A percentile compares a stretch with the other conserved stretches of the same genome.
Evolutionary conservation across 2,113 vertebrate species (phyloP).

Genomic region (Struthio camelus): DNA sequence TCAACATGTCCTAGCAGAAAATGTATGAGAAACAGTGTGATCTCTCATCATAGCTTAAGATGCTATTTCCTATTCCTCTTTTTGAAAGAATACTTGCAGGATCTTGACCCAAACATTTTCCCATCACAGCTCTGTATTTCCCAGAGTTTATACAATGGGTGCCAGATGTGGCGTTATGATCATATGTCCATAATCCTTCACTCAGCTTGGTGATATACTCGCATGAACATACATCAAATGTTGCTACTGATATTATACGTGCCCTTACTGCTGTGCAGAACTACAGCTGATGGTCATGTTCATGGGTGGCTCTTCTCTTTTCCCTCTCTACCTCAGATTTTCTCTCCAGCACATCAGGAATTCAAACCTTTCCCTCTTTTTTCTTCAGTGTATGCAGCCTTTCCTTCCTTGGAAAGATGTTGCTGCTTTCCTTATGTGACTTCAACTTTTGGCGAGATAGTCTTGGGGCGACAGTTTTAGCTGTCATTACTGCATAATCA

Average conservation of each 20-base stretch:
- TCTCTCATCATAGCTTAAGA: background rate
- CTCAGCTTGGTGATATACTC: background rate
- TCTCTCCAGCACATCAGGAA: background rate
- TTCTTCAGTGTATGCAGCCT: background rate
- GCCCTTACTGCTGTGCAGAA: rapidly evolving
- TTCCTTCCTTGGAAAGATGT: background rate
- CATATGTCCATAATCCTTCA: background rate
- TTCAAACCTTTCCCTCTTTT: background rate
- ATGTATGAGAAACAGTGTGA: background rate
- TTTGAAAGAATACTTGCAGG: background rate
- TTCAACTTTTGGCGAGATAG: background rate
- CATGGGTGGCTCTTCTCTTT: background rate
- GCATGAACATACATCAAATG: background rate
- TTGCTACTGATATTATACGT: background rate
- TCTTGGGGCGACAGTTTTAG: background rate
- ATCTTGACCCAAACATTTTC: background rate
- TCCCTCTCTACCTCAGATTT: background rate
- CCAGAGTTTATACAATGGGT: background rate
- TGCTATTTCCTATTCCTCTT: background rate
- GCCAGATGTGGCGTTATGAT: background rate
- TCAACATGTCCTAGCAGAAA: background rate
- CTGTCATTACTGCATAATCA: background rate
- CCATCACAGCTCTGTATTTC: background rate
- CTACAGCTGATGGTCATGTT: background rate
- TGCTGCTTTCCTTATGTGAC: background rate